Base-by-base conservation (phyloP, 2,113 vertebrate genomes). In the Lonchura striata region DNA sequence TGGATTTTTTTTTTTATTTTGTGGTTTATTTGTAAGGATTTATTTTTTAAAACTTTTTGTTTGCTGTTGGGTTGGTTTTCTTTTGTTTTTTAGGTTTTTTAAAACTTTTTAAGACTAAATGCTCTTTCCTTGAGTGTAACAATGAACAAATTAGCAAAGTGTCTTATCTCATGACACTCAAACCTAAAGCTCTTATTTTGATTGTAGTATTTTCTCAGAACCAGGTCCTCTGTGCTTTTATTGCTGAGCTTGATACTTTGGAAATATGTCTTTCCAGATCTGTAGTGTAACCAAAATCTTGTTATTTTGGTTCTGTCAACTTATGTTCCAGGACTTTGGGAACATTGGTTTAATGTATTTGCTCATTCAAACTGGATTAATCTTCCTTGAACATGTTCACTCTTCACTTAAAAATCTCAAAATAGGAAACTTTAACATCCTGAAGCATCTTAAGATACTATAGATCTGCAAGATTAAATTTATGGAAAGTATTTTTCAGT, bases 1-100 rank as follows among this genome's bases (percentile, higher is more conserved):
- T 54, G 31, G 5, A 0, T 0, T 22, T 15, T 13, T 7, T 14
- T 5, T 44, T 83, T 42, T 5, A 20, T 31, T 86, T 61, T 8
- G 4, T 39, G 31, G 6, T 44, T 33, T 39, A 13, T 37, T 54
- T 46, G 4, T 9, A 30, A 4, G 1, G 3, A 2, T 54, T 81
- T 57, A 2, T 1, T 27, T 57, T 82, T n/a, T 54, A 19, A 8
- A 20, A 3, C 3, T 33, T 30, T 82, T 77, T 54, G 5, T 35
- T 69, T 61, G 6, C 4, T 66, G 9, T 68, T 66, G 10, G 4
- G 4, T 49, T 41, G 5, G 4, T 49, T 56, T 75, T 63, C 2
- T 20, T n/a, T 30, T 28, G 3, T 28, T 31, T 44, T 52, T 5
- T 44, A 23, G 10, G 22, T 41, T 24, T 30, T 47, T 23, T 5